Base-by-base conservation (phyloP, 2,888 invertebrate genomes). In the Drosophila fulvimacula region DNA sequence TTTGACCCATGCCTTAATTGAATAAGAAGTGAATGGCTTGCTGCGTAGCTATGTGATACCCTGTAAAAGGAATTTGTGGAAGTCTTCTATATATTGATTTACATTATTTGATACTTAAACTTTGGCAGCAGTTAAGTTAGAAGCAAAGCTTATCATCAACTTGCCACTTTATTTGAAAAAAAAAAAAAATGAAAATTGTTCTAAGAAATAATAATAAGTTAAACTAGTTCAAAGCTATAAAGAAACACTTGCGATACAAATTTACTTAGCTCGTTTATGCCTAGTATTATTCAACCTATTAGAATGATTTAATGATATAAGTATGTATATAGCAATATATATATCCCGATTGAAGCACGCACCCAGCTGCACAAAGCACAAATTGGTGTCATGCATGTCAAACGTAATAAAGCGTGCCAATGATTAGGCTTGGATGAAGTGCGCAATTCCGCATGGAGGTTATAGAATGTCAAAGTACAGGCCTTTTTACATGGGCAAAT, bases 331-430 rank as follows among this genome's bases (percentile, higher is more conserved):
- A 9, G 15, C 6, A 60, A 49, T 49, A 36, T 19, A n/a, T n/a
- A 46, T 48, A 32, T 34, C 7, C 24, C 24, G 46, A 52, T 61
- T 24, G 17, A 48, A 57, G 30, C 70, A 70, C 70, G 64, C 59
- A 74, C 32, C 30, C 48, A 66, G 55, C 27, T 39, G 32, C 27
- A 63, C 46, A 34, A 17, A n/a, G 59, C 32, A 19, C 32, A 68
- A 66, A 67, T 53, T 61, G 69, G 66, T 71, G 67, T 68, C 69
- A 68, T 66, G 73, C 71, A 64, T 82, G 85, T 66, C 73, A 68
- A 55, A 51, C 32, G 70, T 55, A 76, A 80, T 78, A 82, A 82
- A 72, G 63, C 51, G 32, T 61, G 38, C 39, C 44, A 49, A 46
- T 27, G 34, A 64, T 58, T 52, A 39, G 38, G 42, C 42, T 44